These are phyloP conservation scores for Smittia aterrima DNA, from an alignment of 2,888 invertebrate genomes.

Conservation along the genomic window DNA sequence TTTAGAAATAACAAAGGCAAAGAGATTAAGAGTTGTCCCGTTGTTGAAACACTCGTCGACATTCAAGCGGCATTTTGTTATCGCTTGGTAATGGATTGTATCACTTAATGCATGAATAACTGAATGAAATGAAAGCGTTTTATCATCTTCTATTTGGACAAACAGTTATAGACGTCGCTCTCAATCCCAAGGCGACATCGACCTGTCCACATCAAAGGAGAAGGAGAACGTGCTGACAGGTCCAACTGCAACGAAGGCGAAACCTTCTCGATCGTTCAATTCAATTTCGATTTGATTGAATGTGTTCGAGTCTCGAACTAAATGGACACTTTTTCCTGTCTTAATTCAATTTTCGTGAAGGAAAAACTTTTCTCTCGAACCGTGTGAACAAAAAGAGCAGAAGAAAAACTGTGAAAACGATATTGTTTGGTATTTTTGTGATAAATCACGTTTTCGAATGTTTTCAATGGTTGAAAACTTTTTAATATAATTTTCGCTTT, in stretches of 20 bases:
- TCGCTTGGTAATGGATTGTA: too few relatives aligned
- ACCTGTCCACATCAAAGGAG: neutral
- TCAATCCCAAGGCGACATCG: neutral
- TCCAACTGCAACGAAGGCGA: neutral
- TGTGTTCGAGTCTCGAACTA: constrained; percentile 26
- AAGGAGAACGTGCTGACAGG: neutral
- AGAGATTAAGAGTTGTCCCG: too few relatives aligned
- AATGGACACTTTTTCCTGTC: constrained; percentile 33
- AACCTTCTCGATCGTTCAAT: neutral
- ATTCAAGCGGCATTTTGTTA: too few relatives aligned
- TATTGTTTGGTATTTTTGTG: constrained; percentile 35
- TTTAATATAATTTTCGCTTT: constrained; percentile 36
- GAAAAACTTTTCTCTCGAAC: neutral
- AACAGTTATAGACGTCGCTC: neutral
- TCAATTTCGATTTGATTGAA: constrained; percentile 28
- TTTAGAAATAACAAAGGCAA: too few relatives aligned
- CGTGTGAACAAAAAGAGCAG: neutral
- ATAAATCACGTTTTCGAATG: constrained; percentile 33
- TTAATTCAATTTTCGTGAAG: constrained; percentile 28
- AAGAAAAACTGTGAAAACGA: constrained; percentile 28
- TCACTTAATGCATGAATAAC: neutral
- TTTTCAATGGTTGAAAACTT: constrained; percentile 29
- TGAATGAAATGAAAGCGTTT: neutral
- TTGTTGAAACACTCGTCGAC: too few relatives aligned
- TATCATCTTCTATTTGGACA: neutral